A percentile compares a stretch with the other conserved stretches of the same genome.
Evolutionary conservation across 2,888 invertebrate genomes (phyloP).

Genomic region (Oasisia sp.): DNA sequence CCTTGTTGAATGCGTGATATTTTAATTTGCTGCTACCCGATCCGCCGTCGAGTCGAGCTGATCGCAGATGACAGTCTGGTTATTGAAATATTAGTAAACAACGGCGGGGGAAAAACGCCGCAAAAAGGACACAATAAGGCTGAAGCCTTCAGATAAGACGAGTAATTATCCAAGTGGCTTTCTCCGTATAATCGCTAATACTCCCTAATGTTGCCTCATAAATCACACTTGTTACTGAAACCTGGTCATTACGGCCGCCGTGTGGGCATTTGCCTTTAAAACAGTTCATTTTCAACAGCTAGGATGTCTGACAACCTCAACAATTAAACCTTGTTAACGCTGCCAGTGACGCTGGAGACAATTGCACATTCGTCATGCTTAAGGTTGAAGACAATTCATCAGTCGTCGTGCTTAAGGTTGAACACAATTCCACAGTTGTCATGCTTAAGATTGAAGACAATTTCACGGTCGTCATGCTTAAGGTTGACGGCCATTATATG

Average conservation of each 20-base stretch:
- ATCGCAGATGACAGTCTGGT: constrained; percentile 3
- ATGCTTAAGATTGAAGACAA: no score
- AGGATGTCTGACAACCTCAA: background rate
- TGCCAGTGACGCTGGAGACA: background rate
- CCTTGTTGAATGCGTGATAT: background rate
- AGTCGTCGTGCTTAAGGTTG: no score
- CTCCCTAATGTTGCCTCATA: background rate
- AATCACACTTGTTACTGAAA: constrained; percentile 17
- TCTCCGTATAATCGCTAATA: background rate
- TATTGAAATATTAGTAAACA: constrained; percentile 17
- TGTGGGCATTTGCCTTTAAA: background rate
- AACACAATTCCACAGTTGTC: no score
- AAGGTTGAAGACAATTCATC: no score
- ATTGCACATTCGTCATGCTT: background rate
- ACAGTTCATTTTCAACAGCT: constrained; percentile 17
- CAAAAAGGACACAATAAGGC: background rate
- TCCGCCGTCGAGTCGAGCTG: background rate
- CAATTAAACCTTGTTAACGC: constrained; percentile 7
- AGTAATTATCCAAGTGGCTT: background rate
- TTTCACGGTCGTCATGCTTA: no score
- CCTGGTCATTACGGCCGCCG: background rate
- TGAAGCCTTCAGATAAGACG: background rate
- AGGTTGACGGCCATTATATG: no score
- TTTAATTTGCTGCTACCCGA: constrained; percentile 17
- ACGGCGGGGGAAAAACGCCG: background rate